Percentiles rank a stretch among this genome's conserved stretches.
phyloP scores from a whole-genome alignment of 2,888 invertebrate genomes.

The Ceriagrion tenellum region DNA sequence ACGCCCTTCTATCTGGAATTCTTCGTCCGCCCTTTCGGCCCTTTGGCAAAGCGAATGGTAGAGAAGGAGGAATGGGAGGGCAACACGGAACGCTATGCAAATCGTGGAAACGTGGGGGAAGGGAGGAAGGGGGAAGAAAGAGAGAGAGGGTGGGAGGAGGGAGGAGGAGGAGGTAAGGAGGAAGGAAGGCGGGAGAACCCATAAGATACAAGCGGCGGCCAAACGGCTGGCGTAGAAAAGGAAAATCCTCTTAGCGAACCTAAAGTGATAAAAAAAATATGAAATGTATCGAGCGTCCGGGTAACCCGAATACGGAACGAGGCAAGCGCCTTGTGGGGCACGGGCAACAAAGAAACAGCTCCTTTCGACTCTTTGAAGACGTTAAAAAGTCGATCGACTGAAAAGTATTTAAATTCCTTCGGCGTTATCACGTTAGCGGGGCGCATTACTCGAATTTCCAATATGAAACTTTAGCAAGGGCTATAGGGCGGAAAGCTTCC shows the following conservation, averaged over 20 bases:
- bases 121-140: neutral
- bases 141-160: too few relatives aligned
- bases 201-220: conserved; percentile 16
- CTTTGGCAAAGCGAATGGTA: neutral
- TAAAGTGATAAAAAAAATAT: conserved; percentile 16
- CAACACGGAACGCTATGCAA: neutral
- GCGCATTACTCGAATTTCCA: too few relatives aligned
- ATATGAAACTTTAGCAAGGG: too few relatives aligned
- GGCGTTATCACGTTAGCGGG: too few relatives aligned
- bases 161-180: neutral
- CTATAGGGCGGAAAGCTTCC: too few relatives aligned
- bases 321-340: neutral
- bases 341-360: too few relatives aligned
- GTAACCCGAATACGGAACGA: conserved; percentile 8
- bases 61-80: neutral
- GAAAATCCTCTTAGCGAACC: conserved; percentile 11
- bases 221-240: neutral
- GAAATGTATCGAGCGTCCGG: neutral
- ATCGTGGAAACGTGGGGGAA: neutral
- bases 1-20: neutral
- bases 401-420: too few relatives aligned
- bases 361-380: too few relatives aligned
- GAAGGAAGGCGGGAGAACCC: neutral
- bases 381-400: too few relatives aligned
- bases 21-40: neutral